These are phyloP conservation scores for Phylloscopus trochiloides DNA, from an alignment of 2,113 vertebrate genomes.

Conservation along the genomic window DNA sequence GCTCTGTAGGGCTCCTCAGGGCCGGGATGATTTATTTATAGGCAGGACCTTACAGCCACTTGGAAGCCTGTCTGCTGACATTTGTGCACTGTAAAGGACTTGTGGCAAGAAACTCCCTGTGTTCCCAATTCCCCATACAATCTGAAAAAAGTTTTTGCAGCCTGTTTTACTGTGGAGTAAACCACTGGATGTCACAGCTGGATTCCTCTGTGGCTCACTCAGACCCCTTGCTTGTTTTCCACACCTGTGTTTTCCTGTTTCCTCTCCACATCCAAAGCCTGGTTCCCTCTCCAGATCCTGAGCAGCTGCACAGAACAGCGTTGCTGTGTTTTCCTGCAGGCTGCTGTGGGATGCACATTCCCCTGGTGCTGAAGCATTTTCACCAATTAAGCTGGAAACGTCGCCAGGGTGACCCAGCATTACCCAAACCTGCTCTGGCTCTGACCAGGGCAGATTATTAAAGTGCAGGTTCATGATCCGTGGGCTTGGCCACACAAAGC, in stretches of 20 bases:
- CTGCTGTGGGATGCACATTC: neutral
- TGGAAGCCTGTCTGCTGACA: conserved; percentile 31
- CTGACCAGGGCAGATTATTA: neutral
- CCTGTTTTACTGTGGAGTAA: neutral
- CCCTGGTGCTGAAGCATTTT: neutral
- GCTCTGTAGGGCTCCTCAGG: neutral
- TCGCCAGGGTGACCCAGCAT: neutral
- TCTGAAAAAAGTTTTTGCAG: neutral
- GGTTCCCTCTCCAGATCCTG: fast-evolving
- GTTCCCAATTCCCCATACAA: neutral
- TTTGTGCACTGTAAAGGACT: neutral
- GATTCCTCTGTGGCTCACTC: neutral
- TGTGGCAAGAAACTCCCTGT: neutral
- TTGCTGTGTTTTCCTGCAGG: neutral
- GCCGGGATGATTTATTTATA: conserved; percentile 51
- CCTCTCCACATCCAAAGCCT: neutral
- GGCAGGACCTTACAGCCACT: conserved; percentile 20
- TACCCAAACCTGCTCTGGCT: neutral
- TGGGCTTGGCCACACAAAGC: neutral
- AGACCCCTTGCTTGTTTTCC: neutral
- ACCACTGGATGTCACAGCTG: neutral
- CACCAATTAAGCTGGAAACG: neutral
- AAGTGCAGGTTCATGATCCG: neutral
- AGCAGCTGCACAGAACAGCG: fast-evolving
- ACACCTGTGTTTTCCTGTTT: neutral